Conservation (phyloP, 2,797 vertebrate genomes). For the Tenualosa ilisha region DNA sequence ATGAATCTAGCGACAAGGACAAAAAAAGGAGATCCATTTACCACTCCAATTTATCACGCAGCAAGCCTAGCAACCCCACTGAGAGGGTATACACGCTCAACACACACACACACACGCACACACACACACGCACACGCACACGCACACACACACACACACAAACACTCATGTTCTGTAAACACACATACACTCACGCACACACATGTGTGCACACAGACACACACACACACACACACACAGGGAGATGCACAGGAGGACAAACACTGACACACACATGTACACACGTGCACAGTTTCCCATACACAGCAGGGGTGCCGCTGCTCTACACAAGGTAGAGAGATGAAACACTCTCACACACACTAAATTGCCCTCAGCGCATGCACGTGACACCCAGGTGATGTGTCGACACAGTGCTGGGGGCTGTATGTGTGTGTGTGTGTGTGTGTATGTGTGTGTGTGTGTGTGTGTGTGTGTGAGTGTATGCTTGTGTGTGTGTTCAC, state of each 20-base stretch:
- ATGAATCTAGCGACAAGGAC: constrained; percentile 54
- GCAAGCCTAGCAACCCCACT: constrained; percentile 41
- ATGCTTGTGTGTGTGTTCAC: background rate
- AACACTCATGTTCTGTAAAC: background rate
- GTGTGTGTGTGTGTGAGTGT: constrained; percentile 16
- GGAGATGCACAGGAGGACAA: background rate
- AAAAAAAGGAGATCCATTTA: constrained; percentile 55
- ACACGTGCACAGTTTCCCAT: background rate
- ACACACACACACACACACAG: background rate
- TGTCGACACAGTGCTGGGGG: background rate
- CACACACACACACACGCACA: constrained; percentile 17
- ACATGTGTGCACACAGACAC: background rate
- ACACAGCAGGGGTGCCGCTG: constrained; percentile 33
- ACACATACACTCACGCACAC: background rate
- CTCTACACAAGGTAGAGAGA: constrained; percentile 32
- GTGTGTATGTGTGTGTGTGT: background rate
- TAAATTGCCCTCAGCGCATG: constrained; percentile 30
- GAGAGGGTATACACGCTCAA: constrained; percentile 23
- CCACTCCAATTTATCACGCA: constrained; percentile 53
- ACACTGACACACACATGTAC: background rate
- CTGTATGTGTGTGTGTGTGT: background rate
- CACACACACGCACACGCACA: constrained; percentile 29
- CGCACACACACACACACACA: constrained; percentile 29
- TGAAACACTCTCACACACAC: background rate
- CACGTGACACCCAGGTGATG: background rate